A percentile compares a stretch with the other conserved stretches of the same genome.
phyloP scores from a whole-genome alignment of 2,113 vertebrate genomes.

The Mustelus asterias region DNA sequence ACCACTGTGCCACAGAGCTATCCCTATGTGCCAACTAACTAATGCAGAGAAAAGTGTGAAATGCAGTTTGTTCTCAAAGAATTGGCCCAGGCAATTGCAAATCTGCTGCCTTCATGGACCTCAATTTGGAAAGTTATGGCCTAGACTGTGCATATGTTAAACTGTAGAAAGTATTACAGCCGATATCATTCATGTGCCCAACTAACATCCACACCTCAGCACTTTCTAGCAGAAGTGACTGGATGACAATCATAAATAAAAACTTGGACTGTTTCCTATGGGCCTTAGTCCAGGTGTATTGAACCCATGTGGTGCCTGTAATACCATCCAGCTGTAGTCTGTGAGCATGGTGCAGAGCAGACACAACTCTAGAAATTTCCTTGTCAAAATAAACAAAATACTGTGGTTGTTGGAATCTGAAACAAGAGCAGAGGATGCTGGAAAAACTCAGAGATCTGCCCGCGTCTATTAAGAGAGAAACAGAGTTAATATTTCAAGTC shows the following conservation, averaged over 20 bases:
- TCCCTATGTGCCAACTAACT: background rate
- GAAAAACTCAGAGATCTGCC: too few species aligned
- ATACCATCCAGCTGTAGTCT: background rate
- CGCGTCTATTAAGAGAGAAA: too few species aligned
- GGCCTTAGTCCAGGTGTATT: too few species aligned
- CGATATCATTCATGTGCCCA: background rate
- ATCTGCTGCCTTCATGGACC: background rate
- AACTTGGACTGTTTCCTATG: background rate
- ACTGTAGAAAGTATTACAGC: background rate
- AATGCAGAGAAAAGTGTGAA: background rate
- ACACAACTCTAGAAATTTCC: background rate
- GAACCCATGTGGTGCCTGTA: background rate
- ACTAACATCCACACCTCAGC: background rate
- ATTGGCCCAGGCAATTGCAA: background rate
- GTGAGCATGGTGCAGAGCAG: background rate
- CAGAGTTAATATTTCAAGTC: too few species aligned
- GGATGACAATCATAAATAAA: background rate
- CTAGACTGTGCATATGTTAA: background rate
- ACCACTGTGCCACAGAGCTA: too few species aligned
- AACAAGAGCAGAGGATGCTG: too few species aligned
- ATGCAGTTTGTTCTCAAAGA: background rate
- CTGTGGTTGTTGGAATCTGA: too few species aligned
- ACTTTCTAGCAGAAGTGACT: background rate
- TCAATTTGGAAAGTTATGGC: background rate
- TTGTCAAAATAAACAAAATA: background rate